A percentile compares a stretch with the other conserved stretches of the same genome.
Conservation (phyloP, 2,797 vertebrate genomes). For the Gallinago nigripennis region DNA sequence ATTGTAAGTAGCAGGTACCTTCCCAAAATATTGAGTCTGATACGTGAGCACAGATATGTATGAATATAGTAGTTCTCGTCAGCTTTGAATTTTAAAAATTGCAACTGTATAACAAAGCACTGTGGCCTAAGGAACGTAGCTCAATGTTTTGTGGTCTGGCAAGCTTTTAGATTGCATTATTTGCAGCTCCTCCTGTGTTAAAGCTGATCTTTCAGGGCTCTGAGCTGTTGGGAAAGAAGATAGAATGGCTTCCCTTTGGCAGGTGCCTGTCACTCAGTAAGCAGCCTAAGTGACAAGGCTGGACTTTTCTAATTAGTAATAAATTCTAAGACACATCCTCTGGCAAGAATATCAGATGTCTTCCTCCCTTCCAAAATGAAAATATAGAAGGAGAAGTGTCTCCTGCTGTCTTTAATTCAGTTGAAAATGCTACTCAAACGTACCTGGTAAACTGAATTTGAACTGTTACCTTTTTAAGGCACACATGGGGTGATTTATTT, state of each 20-base stretch:
- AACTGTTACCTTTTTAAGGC: neutral
- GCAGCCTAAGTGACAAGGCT: neutral
- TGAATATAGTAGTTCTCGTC: neutral
- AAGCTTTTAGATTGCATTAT: neutral
- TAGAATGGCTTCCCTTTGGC: neutral
- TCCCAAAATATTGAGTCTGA: neutral
- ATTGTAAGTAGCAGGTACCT: neutral
- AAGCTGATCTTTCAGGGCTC: neutral
- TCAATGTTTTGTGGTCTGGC: neutral
- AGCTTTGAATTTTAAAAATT: neutral
- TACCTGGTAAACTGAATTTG: neutral
- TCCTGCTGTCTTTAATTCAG: neutral
- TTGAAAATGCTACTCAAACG: neutral
- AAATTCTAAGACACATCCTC: neutral
- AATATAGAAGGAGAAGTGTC: neutral
- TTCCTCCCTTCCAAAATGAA: neutral
- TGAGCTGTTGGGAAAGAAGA: neutral
- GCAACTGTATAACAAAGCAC: neutral
- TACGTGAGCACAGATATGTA: fast-evolving
- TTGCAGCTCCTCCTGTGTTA: neutral
- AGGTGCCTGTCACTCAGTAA: neutral
- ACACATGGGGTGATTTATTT: neutral
- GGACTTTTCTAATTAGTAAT: neutral
- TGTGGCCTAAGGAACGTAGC: neutral
- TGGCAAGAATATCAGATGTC: neutral